Conservation (phyloP, 1,140 invertebrate species). For the Laupala kohalensis region DNA sequence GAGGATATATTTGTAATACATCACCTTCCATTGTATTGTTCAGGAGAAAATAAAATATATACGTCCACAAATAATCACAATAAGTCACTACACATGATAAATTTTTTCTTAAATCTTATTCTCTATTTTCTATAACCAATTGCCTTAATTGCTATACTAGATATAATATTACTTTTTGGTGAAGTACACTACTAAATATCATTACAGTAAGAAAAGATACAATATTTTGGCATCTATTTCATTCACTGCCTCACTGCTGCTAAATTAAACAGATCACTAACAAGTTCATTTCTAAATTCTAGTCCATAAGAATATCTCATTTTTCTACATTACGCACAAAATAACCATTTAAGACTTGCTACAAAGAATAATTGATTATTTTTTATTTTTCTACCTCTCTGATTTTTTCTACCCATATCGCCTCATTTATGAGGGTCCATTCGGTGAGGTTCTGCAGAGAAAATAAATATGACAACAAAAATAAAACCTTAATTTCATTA, state of each 20-base stretch:
- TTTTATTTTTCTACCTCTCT: slow-evolving; percentile 54
- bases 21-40: not conserved
- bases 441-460: slow-evolving; percentile 79
- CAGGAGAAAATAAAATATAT: not conserved
- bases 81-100: not conserved
- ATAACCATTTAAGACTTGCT: not conserved
- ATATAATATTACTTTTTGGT: not conserved
- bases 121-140: too few species aligned
- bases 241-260: not conserved
- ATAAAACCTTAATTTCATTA: not conserved
- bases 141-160: not conserved
- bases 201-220: slow-evolving; percentile 15
- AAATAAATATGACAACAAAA: slow-evolving; percentile 8
- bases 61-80: not conserved
- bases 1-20: not conserved
- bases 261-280: slow-evolving; percentile 6
- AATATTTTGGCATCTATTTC: slow-evolving; percentile 5
- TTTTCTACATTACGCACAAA: not conserved
- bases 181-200: not conserved
- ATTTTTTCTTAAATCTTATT: not conserved
- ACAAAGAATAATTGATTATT: not conserved
- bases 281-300: slow-evolving; percentile 6
- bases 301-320: slow-evolving; percentile 1
- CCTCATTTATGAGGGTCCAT: slow-evolving; percentile 84
- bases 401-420: slow-evolving; percentile 77